Conservation (phyloP, 2,888 invertebrate species). For the Polymixis flavicincta region DNA sequence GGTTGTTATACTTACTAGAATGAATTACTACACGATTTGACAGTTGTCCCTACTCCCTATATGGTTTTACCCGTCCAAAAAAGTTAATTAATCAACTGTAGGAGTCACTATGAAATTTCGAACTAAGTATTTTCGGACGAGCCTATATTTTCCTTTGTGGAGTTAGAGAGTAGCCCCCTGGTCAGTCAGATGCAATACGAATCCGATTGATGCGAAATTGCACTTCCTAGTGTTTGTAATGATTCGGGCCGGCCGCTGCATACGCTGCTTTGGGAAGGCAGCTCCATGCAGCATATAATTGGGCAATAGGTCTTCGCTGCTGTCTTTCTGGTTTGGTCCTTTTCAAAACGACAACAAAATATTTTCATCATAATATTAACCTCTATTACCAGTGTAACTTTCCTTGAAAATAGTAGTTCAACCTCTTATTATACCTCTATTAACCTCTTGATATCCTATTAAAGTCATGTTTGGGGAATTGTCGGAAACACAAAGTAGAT, state of each 20-base stretch:
- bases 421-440: neutral
- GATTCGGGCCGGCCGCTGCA: neutral
- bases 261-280: neutral
- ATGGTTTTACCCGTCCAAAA: too few species aligned
- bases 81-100: too few species aligned
- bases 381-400: neutral
- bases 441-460: too few species aligned
- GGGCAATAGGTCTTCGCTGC: neutral
- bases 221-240: neutral
- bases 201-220: neutral
- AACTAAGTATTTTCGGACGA: too few species aligned
- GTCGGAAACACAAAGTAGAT: conserved; percentile 7
- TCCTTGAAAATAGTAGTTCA: neutral
- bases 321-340: neutral
- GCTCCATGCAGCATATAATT: neutral
- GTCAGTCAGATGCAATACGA: neutral
- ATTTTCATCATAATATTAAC: neutral
- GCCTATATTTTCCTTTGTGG: too few species aligned
- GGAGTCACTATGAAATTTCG: too few species aligned
- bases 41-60: too few species aligned
- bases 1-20: too few species aligned
- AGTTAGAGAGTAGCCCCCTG: too few species aligned
- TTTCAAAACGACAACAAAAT: neutral
- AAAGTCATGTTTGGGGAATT: neutral
- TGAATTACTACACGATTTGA: too few species aligned